Base-by-base conservation (phyloP, 92 coral and sea anemone species). In the Epizoanthus ramosus region DNA sequence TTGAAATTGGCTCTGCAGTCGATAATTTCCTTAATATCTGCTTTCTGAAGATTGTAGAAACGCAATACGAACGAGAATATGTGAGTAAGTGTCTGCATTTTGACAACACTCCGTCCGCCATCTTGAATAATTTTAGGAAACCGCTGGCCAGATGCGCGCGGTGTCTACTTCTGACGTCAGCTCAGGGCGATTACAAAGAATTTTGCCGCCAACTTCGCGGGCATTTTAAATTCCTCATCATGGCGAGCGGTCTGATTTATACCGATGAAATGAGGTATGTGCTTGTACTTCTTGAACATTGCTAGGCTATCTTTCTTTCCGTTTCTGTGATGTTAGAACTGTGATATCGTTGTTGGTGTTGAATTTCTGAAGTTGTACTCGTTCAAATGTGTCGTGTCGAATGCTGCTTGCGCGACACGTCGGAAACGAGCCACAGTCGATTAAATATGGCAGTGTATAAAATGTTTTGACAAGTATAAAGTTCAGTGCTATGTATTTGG, bases 51-150 rank as follows among this genome's bases (percentile, higher is more conserved):
- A 71, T 68, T 52, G 64, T 87, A 18, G 75, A 68, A 39, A 88
- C 63, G 15, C 88, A 59, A 64, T 86, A 79, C 39, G 53, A 73
- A 35, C 79, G 81, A 8, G 91, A 88, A 31, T 50, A 79, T 19
- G 71, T 56, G 17, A 84, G 68, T 37, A 75, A 33, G 9, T 4
- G 2, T 31, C 68, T 37, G 28, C 54, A 77, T 6, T 79, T 73
- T 45, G 77, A 23, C 3, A 47, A 67, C 53, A 54, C 15, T 66
- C 66, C 85, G 65, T 83, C 94, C 90, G 95, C 98, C 98, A 93
- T 93, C 6, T 93, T 93, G 88, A 73, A 72, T 73, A 47, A 10
- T 57, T 0, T 13, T 61, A 3, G 18, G n/a, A 12, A 6, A 3
- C 92, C 85, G 88, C 87, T 81, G 87, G 16, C 56, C 58, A 47